Evolutionary conservation across 2,113 vertebrate genomes (phyloP).

Genomic region (Chitala chitala): DNA sequence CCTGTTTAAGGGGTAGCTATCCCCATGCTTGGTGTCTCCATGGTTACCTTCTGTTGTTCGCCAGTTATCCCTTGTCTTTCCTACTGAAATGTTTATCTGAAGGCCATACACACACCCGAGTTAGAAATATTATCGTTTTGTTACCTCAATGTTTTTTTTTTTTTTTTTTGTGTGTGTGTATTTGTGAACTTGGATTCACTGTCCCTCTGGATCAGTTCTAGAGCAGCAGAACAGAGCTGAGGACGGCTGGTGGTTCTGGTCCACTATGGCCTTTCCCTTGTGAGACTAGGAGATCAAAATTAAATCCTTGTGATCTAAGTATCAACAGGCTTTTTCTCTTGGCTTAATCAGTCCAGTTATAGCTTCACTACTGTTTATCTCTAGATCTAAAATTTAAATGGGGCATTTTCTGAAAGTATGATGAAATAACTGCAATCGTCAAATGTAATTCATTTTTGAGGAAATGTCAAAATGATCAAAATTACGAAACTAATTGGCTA

Average conservation of each 20-base stretch:
- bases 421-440: conserved; percentile 15
- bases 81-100: not conserved
- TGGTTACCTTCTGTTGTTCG: not conserved
- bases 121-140: not conserved
- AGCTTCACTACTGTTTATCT: not conserved
- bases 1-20: conserved; percentile 21
- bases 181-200: no score
- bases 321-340: not conserved
- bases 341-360: conserved; percentile 13
- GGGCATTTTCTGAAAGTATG: conserved; percentile 2
- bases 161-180: not conserved
- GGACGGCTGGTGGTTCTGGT: not conserved
- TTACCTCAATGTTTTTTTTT: not conserved
- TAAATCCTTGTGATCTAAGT: no score
- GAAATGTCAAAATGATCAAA: conserved; percentile 16
- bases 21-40: not conserved
- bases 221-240: not conserved
- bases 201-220: not conserved
- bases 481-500: not conserved
- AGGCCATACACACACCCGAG: not conserved
- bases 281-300: not conserved
- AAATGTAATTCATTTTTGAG: conserved; percentile 10
- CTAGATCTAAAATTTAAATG: conserved; percentile 12
- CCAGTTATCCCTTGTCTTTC: not conserved
- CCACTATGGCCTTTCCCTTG: no score